Evolutionary conservation across 2,888 invertebrate genomes (phyloP).

Genomic region (Drosophila lutescens): DNA sequence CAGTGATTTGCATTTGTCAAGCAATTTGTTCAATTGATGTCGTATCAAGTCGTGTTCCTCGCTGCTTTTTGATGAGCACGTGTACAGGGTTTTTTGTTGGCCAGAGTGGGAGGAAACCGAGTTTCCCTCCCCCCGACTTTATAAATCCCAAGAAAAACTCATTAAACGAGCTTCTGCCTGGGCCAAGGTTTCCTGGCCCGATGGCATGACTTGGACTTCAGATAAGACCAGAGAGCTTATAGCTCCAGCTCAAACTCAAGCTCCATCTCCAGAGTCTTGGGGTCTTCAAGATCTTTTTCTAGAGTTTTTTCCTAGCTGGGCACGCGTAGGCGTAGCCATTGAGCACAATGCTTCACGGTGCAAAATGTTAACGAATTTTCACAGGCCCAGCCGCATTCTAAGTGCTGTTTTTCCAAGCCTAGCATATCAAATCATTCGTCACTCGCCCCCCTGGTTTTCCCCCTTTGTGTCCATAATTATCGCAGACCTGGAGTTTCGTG

Average conservation of each 20-base stretch:
- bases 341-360: constrained; percentile 72
- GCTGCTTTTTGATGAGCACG: constrained; percentile 42
- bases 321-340: constrained; percentile 72
- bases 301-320: constrained; percentile 16
- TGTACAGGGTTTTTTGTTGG: constrained; percentile 16
- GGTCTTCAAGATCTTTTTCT: background rate
- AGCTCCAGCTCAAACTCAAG: constrained; percentile 5
- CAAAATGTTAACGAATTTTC: constrained; percentile 74
- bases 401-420: constrained; percentile 64
- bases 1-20: constrained; percentile 38
- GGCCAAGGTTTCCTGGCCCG: constrained; percentile 69
- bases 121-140: constrained; percentile 17
- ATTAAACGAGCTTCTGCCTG: constrained; percentile 66
- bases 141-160: constrained; percentile 59
- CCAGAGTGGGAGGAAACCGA: constrained; percentile 2
- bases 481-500: constrained; percentile 17
- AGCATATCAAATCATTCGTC: constrained; percentile 73
- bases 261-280: background rate
- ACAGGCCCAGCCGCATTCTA: constrained; percentile 61
- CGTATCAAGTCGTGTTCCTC: constrained; percentile 40
- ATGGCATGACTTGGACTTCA: constrained; percentile 66
- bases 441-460: constrained; percentile 29
- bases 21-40: constrained; percentile 47
- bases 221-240: constrained; percentile 51
- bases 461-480: constrained; percentile 56